Evolutionary conservation across 1,140 invertebrate genomes (phyloP).

Genomic region (Magallana ariakensis): DNA sequence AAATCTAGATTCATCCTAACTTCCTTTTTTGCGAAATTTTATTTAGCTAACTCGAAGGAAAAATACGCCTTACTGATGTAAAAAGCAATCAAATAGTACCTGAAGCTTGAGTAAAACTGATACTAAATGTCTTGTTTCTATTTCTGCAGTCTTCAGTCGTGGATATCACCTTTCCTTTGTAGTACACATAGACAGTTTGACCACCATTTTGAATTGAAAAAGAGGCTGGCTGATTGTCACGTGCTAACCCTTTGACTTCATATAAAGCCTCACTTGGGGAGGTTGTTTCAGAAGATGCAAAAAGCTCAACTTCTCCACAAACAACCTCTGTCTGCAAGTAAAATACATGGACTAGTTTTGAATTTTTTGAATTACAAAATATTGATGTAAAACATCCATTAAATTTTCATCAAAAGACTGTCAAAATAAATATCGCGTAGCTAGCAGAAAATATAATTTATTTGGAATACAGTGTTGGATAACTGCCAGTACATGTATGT

Average conservation of each 20-base stretch:
- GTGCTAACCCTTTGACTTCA: neutral
- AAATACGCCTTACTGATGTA: no score
- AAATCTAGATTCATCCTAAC: no score
- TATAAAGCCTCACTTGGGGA: slow-evolving; percentile 54
- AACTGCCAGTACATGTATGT: no score
- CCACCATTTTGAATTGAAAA: slow-evolving; percentile 20
- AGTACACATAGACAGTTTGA: neutral
- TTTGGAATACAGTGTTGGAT: no score
- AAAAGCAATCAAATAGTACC: neutral
- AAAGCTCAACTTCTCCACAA: slow-evolving; percentile 51
- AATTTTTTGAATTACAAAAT: no score
- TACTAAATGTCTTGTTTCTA: neutral
- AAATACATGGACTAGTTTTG: no score
- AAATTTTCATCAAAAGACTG: no score
- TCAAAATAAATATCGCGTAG: no score
- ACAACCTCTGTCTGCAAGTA: slow-evolving; percentile 25
- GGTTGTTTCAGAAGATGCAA: slow-evolving; percentile 45
- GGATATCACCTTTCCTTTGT: neutral
- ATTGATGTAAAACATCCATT: no score
- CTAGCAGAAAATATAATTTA: no score
- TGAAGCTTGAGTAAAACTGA: neutral
- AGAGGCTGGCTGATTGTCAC: neutral
- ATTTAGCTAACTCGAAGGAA: no score
- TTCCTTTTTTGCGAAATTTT: no score
- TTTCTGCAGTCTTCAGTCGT: neutral